A percentile compares a stretch with the other conserved stretches of the same genome.
These are phyloP conservation scores for Phalacrocorax pelagicus DNA, from an alignment of 2,113 vertebrate genomes.

Conservation along the genomic window DNA sequence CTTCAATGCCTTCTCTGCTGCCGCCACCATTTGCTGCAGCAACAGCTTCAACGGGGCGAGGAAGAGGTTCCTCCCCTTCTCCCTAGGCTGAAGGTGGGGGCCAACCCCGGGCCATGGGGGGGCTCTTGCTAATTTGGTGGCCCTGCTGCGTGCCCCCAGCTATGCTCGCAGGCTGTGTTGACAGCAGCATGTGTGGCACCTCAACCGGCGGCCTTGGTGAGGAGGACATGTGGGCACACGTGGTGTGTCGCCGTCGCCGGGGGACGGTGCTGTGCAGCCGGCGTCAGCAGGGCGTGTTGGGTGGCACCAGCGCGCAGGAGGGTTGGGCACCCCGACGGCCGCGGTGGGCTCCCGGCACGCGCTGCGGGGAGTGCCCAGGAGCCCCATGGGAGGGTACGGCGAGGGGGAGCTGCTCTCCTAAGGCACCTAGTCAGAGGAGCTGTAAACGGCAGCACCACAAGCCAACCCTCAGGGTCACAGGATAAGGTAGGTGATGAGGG, in stretches of 20 bases:
- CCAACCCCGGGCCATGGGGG: background rate
- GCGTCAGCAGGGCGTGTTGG: background rate
- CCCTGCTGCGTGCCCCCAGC: background rate
- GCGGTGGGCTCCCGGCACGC: fast-evolving
- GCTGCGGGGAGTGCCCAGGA: background rate
- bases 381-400: fast-evolving
- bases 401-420: background rate
- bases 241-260: too few relatives aligned
- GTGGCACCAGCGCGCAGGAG: background rate
- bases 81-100: background rate
- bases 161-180: background rate
- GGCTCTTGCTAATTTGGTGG: background rate
- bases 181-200: background rate
- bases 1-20: background rate
- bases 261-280: background rate
- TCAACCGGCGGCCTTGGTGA: background rate
- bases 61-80: background rate
- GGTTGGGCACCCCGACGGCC: background rate
- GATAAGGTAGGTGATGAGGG: background rate
- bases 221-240: too few relatives aligned
- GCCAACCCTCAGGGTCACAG: too few relatives aligned
- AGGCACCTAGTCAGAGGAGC: background rate
- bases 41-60: too few relatives aligned
- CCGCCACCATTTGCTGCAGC: background rate
- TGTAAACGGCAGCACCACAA: fast-evolving